Evolutionary conservation across 2,888 invertebrate species (phyloP), one percentile per base, ranked within the genome.

Genomic region (Platycnemis pennipes): DNA sequence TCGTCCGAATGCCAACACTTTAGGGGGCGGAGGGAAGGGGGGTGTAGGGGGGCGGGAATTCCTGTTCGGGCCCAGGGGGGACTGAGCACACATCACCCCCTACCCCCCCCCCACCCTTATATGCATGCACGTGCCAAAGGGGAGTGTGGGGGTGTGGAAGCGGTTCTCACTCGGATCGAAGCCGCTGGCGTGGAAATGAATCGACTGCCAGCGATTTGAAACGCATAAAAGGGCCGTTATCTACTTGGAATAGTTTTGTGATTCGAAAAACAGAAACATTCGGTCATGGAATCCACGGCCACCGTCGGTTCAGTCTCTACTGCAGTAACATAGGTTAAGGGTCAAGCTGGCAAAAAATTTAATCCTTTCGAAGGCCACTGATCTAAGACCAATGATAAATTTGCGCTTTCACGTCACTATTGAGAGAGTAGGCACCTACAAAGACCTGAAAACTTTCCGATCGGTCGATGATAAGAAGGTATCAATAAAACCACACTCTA

Each of bases 1-100:
- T 63, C 69, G 63, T 56, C 77, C 63, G 91, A 91, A 56, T 91
- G 91, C 91, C 91, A 63, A 91, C 91, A 91, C 91, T 91, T 91
- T 63, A 44, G 44, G 44, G 56, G 26, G 56, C 4, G 91, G 77
- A 53, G 53, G 2, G 53, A 11, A 1, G 53, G 53, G 53, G 53
- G 1, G 13, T 26, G 22, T 26, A 26, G 63, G 63, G 63, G 26
- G n/a, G 63, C 22, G 63, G 63, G n/a, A 63, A 63, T 63, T 63
- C 63, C 63, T 63, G 19, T 22, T 63, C 26, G n/a, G n/a, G n/a
- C 63, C 2, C 63, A 4, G 2, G 63, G 63, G n/a, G n/a, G n/a
- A 63, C n/a, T n/a, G n/a, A n/a, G n/a, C n/a, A n/a, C n/a, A n/a
- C n/a, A n/a, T n/a, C n/a, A n/a, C n/a, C n/a, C n/a, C 13, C 13